Percentiles rank a stretch among this genome's conserved stretches.
Conservation (phyloP, 2,113 vertebrate genomes). For the Illadopsis cleaveri region DNA sequence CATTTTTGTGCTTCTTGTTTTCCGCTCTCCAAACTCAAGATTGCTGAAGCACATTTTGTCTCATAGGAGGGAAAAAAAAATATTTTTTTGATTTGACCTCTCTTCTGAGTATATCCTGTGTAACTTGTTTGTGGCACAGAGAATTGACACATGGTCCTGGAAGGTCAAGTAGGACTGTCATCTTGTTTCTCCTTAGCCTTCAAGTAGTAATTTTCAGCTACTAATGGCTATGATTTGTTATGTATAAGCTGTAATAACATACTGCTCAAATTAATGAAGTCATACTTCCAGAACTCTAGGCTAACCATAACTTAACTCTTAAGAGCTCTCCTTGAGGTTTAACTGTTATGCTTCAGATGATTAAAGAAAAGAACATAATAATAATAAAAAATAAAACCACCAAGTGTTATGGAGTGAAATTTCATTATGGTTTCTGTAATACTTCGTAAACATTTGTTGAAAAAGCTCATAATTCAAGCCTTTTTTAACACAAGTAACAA, state of each 20-base stretch:
- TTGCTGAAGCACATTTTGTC: background rate
- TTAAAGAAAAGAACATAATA: background rate
- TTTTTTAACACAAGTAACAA: slow-evolving; percentile 44
- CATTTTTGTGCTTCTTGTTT: background rate
- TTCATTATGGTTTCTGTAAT: slow-evolving; percentile 19
- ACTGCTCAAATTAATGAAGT: slow-evolving; percentile 10
- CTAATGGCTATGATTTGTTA: background rate
- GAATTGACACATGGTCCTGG: background rate
- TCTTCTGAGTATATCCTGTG: rapidly evolving
- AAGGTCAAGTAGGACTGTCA: background rate
- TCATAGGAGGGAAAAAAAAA: background rate
- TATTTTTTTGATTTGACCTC: background rate
- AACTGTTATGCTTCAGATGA: background rate
- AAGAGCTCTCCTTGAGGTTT: background rate
- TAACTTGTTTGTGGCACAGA: background rate
- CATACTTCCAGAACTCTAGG: background rate
- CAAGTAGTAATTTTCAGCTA: background rate
- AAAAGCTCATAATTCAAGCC: slow-evolving; percentile 25
- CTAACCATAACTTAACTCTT: background rate
- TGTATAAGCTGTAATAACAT: background rate
- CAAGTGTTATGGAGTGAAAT: background rate
- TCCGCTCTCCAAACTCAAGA: background rate
- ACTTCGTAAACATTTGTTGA: slow-evolving; percentile 13
- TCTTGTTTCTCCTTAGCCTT: background rate
- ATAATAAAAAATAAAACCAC: background rate